Percentiles rank a stretch among this genome's conserved stretches.
These are phyloP conservation scores for Peribatodes rhomboidaria DNA, from an alignment of 2,888 invertebrate genomes.

Conservation along the genomic window DNA sequence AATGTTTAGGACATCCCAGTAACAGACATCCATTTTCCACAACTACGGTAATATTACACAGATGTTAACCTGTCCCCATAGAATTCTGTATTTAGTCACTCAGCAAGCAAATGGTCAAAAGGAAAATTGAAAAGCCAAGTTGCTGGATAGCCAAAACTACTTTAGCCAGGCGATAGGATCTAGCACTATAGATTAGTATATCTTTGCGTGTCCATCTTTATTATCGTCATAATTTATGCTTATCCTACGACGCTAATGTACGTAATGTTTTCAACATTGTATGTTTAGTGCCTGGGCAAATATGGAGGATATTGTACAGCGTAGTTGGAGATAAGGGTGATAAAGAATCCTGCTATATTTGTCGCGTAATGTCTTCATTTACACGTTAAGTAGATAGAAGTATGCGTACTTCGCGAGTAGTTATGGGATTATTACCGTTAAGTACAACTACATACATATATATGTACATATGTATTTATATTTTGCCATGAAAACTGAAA, in stretches of 20 bases:
- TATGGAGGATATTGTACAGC: constrained; percentile 32
- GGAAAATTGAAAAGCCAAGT: constrained; percentile 28
- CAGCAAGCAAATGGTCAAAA: constrained; percentile 15
- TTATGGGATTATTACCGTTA: background rate
- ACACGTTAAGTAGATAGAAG: constrained; percentile 14
- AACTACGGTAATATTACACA: no score
- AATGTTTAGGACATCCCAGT: no score
- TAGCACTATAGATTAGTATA: constrained; percentile 37
- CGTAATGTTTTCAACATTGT: constrained; percentile 39
- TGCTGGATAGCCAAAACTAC: constrained; percentile 38
- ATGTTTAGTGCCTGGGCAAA: constrained; percentile 20
- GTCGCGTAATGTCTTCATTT: constrained; percentile 36
- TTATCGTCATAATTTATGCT: constrained; percentile 40
- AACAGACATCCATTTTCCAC: no score
- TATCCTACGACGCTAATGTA: constrained; percentile 32
- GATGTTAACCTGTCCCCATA: background rate
- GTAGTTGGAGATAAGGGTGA: constrained; percentile 33
- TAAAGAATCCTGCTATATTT: constrained; percentile 30
- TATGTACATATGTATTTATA: background rate
- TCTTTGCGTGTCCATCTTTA: constrained; percentile 39
- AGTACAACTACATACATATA: no score
- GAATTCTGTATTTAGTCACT: constrained; percentile 22
- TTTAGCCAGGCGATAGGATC: constrained; percentile 37
- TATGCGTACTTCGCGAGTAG: background rate
- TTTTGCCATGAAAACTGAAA: no score